Evolutionary conservation across 2,113 vertebrate genomes (phyloP).

Genomic region (Sorex fumeus): DNA sequence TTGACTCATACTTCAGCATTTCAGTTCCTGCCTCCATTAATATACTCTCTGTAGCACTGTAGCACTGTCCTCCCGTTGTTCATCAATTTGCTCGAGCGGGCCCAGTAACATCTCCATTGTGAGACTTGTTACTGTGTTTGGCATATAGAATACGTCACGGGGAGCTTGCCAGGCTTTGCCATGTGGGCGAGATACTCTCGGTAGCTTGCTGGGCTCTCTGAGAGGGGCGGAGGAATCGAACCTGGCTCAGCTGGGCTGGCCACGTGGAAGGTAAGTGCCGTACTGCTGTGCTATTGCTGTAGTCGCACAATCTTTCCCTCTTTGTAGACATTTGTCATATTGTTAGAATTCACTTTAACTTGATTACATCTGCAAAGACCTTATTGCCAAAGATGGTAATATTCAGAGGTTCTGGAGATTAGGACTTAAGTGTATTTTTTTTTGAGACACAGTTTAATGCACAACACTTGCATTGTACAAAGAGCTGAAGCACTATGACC

Average conservation of each 20-base stretch:
- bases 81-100: too few species aligned
- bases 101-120: too few species aligned
- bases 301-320: background rate
- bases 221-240: too few species aligned
- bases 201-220: too few species aligned
- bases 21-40: background rate
- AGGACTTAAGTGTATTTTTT: background rate
- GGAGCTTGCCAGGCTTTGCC: too few species aligned
- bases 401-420: background rate
- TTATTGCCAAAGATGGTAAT: background rate
- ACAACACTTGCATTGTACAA: background rate
- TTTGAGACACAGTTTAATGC: background rate
- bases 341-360: conserved; percentile 20
- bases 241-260: too few species aligned
- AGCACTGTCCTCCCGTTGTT: too few species aligned
- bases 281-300: too few species aligned
- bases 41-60: background rate
- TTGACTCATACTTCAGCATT: background rate
- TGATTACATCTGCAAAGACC: background rate
- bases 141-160: too few species aligned
- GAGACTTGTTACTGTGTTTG: too few species aligned
- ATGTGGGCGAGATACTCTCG: too few species aligned
- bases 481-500: background rate
- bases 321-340: background rate
- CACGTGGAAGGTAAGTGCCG: too few species aligned